Base-by-base conservation (phyloP, 64 coral and sea anemone species). In the Pachyseris speciosa region DNA sequence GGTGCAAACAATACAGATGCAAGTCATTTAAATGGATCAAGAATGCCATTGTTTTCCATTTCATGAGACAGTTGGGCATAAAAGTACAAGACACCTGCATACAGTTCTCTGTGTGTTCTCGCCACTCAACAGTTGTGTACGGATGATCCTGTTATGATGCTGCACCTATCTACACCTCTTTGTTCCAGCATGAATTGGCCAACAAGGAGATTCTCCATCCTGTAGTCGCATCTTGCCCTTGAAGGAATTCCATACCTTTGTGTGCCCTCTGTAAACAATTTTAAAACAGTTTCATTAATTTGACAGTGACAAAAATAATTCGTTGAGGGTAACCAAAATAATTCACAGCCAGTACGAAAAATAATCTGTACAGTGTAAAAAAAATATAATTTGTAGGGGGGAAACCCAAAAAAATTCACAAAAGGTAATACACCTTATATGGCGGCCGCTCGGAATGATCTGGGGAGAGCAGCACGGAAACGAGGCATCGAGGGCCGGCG, bases 21-120 rank as follows among this genome's bases (percentile, higher is more conserved):
- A 88, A 15, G 32, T 96, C 85, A 88, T 96, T 63, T n/a, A 8
- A 88, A 80, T 15, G 84, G 42, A 72, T 91, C 72, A n/a, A 91
- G 50, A 45, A 75, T 44, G 38, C 90, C 89, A 26, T 57, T 87
- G 53, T 88, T 48, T 89, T 96, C 94, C 90, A 96, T 67, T 83
- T 43, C 20, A 47, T 84, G 66, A 92, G 92, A 96, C 20, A 96
- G 80, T 19, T 74, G 22, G 19, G 89, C 73, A 84, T 88, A 96
- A 43, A 92, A 88, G 7, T 34, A 65, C 28, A 92, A 34, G 7
- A 96, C 89, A 38, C 88, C 94, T 69, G 88, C 40, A n/a, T 72
- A 87, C 9, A 87, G 22, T 47, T 86, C 83, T 42, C 63, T 67
- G 44, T 68, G 83, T 24, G 29, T 20, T 73, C 80, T 45, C 80